Conservation (phyloP, 2,797 vertebrate genomes). For the Neosilurus hyrtlii region DNA sequence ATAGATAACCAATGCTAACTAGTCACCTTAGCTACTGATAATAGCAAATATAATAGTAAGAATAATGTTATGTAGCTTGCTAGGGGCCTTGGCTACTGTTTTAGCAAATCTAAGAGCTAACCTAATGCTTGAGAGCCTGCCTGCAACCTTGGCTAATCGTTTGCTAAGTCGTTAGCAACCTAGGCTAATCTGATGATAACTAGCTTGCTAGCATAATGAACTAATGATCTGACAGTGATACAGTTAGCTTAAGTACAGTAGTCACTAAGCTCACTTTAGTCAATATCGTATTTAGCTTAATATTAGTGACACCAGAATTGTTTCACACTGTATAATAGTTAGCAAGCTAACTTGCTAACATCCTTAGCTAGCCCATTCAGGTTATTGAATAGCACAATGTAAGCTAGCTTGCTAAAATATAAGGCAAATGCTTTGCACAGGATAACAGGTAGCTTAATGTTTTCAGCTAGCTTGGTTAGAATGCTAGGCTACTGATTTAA, state of each 20-base stretch:
- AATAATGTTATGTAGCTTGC: neutral
- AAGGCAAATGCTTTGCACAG: neutral
- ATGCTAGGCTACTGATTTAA: neutral
- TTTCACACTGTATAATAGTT: neutral
- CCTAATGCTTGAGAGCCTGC: neutral
- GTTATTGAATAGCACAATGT: neutral
- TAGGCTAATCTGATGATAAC: neutral
- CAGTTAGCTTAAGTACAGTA: neutral
- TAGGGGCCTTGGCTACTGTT: neutral
- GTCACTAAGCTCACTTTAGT: too few relatives aligned
- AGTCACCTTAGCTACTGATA: too few relatives aligned
- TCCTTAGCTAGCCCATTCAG: neutral
- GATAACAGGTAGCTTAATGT: neutral
- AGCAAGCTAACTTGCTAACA: neutral
- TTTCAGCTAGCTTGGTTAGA: neutral
- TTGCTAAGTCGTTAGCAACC: neutral
- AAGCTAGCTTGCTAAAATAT: neutral
- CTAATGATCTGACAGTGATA: neutral
- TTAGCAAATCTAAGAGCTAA: neutral
- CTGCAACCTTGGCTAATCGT: neutral
- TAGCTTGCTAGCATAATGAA: neutral
- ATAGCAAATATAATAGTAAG: neutral
- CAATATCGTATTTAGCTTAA: neutral
- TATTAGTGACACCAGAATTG: neutral
- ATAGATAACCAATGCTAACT: neutral